These are phyloP conservation scores for Drosophila erecta DNA, from an alignment of 1,140 invertebrate species.

Conservation along the genomic window DNA sequence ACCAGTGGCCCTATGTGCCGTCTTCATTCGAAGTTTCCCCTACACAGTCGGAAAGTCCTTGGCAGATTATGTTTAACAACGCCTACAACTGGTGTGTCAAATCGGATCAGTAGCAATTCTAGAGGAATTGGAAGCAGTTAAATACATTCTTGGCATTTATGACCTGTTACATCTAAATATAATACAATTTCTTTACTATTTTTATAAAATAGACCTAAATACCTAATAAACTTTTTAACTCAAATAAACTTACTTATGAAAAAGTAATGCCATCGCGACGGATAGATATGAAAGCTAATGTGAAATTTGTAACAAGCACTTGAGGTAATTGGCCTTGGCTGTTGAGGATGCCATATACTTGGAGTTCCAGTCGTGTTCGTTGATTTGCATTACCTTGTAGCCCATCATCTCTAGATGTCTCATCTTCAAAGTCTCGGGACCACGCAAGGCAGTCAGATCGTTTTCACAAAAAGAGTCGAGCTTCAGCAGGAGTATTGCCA, in stretches of 20 bases:
- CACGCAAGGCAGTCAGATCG: constrained; percentile 81
- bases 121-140: neutral
- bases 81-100: constrained; percentile 91
- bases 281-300: constrained; percentile 11
- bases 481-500: constrained; percentile 84
- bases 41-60: constrained; percentile 89
- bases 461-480: constrained; percentile 83
- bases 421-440: constrained; percentile 84
- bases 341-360: constrained; percentile 83
- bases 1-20: constrained; percentile 93
- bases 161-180: neutral
- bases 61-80: constrained; percentile 96
- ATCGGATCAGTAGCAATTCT: neutral
- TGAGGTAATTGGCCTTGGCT: constrained; percentile 84
- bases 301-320: constrained; percentile 75
- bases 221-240: constrained; percentile 3
- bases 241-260: neutral
- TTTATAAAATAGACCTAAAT: neutral
- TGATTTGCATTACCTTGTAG: constrained; percentile 86
- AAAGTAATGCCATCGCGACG: neutral
- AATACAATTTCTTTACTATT: constrained; percentile 11
- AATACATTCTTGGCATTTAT: constrained; percentile 4
- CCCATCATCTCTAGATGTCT: constrained; percentile 88
- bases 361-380: constrained; percentile 86
- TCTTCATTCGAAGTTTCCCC: constrained; percentile 73